Evolutionary conservation across 2,113 vertebrate species (phyloP).

Genomic region (Garra rufa): DNA sequence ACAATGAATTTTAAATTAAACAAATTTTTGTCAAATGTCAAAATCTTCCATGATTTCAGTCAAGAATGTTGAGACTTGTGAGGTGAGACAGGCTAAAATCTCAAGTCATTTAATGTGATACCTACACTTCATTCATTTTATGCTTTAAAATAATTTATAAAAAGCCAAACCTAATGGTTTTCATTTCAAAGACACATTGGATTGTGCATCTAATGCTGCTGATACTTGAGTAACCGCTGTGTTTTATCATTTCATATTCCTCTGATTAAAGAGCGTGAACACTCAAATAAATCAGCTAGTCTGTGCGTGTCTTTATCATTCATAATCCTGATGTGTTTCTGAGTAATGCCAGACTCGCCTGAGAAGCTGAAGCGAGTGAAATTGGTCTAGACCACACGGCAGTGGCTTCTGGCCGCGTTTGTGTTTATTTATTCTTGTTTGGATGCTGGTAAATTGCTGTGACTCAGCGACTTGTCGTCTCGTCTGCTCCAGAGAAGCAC

Average conservation of each 20-base stretch:
- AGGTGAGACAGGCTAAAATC: too few species aligned
- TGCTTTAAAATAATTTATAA: neutral
- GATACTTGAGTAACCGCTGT: neutral
- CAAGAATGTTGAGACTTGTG: too few species aligned
- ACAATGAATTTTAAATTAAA: too few species aligned
- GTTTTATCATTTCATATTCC: neutral
- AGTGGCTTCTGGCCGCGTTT: neutral
- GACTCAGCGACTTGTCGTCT: slow-evolving; percentile 16
- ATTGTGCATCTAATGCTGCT: neutral
- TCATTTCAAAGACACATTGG: neutral
- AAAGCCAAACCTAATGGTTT: neutral
- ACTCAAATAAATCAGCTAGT: neutral
- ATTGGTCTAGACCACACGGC: neutral
- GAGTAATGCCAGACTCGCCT: slow-evolving; percentile 10
- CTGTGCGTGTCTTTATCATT: too few species aligned
- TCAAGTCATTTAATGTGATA: too few species aligned
- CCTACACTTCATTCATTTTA: neutral
- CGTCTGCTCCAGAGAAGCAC: neutral
- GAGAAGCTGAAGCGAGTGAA: slow-evolving; percentile 41
- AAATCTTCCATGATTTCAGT: too few species aligned
- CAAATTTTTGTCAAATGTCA: too few species aligned
- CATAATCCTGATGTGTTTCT: too few species aligned
- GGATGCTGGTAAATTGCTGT: slow-evolving; percentile 50
- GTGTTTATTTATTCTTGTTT: slow-evolving; percentile 32
- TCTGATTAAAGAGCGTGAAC: neutral